Evolutionary conservation across 1,140 invertebrate genomes (phyloP), one percentile per base, ranked within the genome.

Genomic region (Sminthurides bifidus): DNA sequence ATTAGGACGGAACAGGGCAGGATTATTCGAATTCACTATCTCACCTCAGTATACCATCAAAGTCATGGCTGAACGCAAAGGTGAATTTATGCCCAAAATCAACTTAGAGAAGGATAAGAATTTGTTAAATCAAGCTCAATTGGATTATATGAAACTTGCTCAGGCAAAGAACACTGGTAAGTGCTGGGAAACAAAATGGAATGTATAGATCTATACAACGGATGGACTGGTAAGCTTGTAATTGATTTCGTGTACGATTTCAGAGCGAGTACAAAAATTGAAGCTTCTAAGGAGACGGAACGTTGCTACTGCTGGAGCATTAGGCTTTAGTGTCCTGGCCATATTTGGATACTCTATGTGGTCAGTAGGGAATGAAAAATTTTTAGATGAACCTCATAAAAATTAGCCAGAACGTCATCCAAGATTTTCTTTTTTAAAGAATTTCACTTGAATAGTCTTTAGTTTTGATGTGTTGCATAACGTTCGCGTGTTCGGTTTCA

Each of bases 341-440:
- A 88, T 91, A 65, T 92, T 90, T 70, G 68, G 73, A 5, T 92
- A 91, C 71, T 86, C 87, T 6, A 87, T 92, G 56, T 77, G 59
- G 59, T 76, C 85, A 3, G 81, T 91, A 26, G 85, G 82, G 67
- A 86, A 89, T 68, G 88, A 91, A 71, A 84, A 77, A 21, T 91
- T 91, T 68, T 72, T 92, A 19, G 87, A 91, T 72, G 86, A 92
- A 71, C 85, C 90, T 66, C 79, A 88, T 19, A 27, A 48, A 27
- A 14, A 27, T 27, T 27, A 48, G 17, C 41, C 17, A 17, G 12
- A 37, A 37, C n/a, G n/a, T n/a, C n/a, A n/a, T n/a, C n/a, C n/a
- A n/a, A n/a, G n/a, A n/a, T 37, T 37, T 17, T 17, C 33, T 12
- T 12, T 12, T 37, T 12, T 37, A 17, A 58, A 52, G 48, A 14